Evolutionary conservation across 1,140 invertebrate species (phyloP).

Genomic region (Caenorhabditis elegans): DNA sequence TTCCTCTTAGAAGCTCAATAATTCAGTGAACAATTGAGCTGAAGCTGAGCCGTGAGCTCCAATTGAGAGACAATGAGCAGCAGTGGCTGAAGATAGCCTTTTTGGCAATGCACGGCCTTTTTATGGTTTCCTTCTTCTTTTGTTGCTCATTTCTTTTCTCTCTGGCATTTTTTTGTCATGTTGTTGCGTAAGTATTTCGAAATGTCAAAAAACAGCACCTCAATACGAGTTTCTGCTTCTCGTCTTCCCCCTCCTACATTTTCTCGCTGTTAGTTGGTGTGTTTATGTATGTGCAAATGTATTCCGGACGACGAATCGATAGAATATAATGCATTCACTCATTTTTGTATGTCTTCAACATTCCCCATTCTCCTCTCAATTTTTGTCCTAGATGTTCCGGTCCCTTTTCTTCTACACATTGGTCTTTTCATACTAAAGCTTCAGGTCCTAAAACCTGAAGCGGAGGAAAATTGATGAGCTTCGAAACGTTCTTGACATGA

Average conservation of each 20-base stretch:
- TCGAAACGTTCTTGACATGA: neutral
- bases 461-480: neutral
- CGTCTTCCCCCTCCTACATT: neutral
- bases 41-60: neutral
- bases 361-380: neutral
- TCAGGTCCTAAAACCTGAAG: too few relatives aligned
- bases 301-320: neutral
- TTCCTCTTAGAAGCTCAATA: neutral
- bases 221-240: neutral
- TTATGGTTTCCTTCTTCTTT: neutral
- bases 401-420: neutral
- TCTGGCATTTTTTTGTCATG: neutral
- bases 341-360: neutral
- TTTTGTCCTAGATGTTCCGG: too few relatives aligned
- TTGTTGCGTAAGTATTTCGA: neutral
- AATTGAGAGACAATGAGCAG: constrained; percentile 9
- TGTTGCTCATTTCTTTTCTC: neutral
- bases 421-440: neutral
- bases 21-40: neutral
- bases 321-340: neutral
- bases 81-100: neutral
- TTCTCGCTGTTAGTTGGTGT: neutral
- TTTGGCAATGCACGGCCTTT: neutral
- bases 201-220: neutral
- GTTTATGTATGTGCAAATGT: neutral